A percentile compares a stretch with the other conserved stretches of the same genome.
Conservation (phyloP, 2,113 vertebrate species). For the Caranx ignobilis region DNA sequence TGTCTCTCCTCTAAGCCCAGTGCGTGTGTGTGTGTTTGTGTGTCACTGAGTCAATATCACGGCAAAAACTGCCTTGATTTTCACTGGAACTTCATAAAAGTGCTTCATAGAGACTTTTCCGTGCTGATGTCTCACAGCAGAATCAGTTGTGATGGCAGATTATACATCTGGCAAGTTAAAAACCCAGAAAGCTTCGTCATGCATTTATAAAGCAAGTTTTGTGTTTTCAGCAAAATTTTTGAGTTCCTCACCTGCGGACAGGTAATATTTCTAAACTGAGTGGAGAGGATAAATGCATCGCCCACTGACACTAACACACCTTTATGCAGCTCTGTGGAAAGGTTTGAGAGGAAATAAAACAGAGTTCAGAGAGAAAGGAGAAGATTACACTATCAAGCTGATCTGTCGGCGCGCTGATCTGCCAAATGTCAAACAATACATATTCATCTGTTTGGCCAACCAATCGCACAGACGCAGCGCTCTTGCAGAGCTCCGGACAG, state of each 20-base stretch:
- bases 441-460: conserved; percentile 67
- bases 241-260: conserved; percentile 18
- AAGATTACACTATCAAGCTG: conserved; percentile 63
- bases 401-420: conserved; percentile 52
- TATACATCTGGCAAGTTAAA: conserved; percentile 28
- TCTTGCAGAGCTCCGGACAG: conserved; percentile 29
- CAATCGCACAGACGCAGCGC: conserved; percentile 15
- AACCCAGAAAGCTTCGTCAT: conserved; percentile 11
- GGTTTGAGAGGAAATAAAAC: background rate
- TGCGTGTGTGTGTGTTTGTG: conserved; percentile 8
- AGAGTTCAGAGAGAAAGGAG: conserved; percentile 41
- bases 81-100: conserved; percentile 33
- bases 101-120: conserved; percentile 33
- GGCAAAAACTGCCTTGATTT: conserved; percentile 33
- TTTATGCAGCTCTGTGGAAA: conserved; percentile 21
- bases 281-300: conserved; percentile 40
- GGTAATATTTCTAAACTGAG: conserved; percentile 32
- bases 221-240: conserved; percentile 57
- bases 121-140: conserved; percentile 8
- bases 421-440: conserved; percentile 72
- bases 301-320: conserved; percentile 33
- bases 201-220: conserved; percentile 30
- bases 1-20: too few relatives aligned
- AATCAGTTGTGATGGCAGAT: conserved; percentile 37
- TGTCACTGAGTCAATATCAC: conserved; percentile 22